Base-by-base conservation (phyloP, 2,888 invertebrate genomes). In the Acronicta alni region DNA sequence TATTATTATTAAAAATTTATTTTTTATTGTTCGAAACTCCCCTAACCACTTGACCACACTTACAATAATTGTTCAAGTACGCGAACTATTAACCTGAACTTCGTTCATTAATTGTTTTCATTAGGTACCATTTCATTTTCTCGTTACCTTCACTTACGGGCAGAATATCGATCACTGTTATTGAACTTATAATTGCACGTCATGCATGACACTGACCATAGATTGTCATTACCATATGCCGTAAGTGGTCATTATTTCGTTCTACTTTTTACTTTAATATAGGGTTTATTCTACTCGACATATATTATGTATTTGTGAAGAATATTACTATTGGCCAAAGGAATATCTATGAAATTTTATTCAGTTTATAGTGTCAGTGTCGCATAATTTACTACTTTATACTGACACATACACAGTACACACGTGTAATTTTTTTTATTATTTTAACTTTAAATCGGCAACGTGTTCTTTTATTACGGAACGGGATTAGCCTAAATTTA, bases 131-230 rank as follows among this genome's bases (percentile, higher is more conserved):
- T 55, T 48, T 61, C 37, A 68, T 54, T 77, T 62, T 67, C 48
- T 70, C 49, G 54, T 60, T 60, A 67, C 69, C 66, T 75, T 66
- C 68, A 60, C 39, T 75, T 60, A 60, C 14, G 52, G 30, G n/a
- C 49, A 35, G 41, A 44, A 54, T 65, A 75, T 75, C 64, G 78
- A 75, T 62, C 63, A 60, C 46, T 43, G 68, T 63, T 75, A 77
- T 77, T 66, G 65, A 75, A 77, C 65, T 53, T 66, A 65, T 75
- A 75, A 75, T 77, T 66, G 63, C 61, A 48, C 61, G 62, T 65
- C 42, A 46, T 47, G 47, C 57, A 60, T 53, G 65, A 63, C 57
- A 68, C 38, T 75, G 60, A 48, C 62, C 57, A 39, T 64, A 61
- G 45, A 51, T 56, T 66, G 56, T 72, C 54, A 72, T 75, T 75